phyloP scores from a whole-genome alignment of 2,113 vertebrate genomes.

The Dipodomys spectabilis region DNA sequence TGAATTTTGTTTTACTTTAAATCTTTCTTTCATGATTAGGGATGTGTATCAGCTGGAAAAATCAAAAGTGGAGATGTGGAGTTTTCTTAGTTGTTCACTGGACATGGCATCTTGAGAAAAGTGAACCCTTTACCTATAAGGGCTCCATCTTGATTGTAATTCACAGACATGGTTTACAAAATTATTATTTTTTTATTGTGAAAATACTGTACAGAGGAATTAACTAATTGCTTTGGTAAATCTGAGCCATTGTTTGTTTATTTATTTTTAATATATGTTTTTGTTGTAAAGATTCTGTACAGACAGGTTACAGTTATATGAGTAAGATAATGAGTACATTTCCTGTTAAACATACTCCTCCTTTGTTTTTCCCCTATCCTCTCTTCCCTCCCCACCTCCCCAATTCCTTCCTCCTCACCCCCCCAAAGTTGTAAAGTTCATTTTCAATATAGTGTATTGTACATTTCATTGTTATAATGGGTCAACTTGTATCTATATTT shows the following conservation, averaged over 20 bases:
- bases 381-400: too few species aligned
- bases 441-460: too few species aligned
- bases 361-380: too few species aligned
- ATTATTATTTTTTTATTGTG: neutral
- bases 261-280: neutral
- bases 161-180: neutral
- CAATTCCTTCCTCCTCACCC: too few species aligned
- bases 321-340: too few species aligned
- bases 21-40: slow-evolving; percentile 38
- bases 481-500: too few species aligned
- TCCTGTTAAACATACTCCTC: too few species aligned
- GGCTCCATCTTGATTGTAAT: neutral
- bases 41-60: neutral
- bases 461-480: too few species aligned
- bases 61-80: neutral
- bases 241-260: neutral
- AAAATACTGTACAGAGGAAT: neutral
- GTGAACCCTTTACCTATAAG: neutral
- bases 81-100: neutral
- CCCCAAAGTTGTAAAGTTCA: too few species aligned
- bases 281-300: too few species aligned
- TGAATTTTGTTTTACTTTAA: slow-evolving; percentile 58
- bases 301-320: too few species aligned
- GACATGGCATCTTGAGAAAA: neutral
- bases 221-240: neutral